A percentile compares a stretch with the other conserved stretches of the same genome.
These are phyloP conservation scores for Acleris holmiana DNA, from an alignment of 2,888 invertebrate genomes.

Conservation along the genomic window DNA sequence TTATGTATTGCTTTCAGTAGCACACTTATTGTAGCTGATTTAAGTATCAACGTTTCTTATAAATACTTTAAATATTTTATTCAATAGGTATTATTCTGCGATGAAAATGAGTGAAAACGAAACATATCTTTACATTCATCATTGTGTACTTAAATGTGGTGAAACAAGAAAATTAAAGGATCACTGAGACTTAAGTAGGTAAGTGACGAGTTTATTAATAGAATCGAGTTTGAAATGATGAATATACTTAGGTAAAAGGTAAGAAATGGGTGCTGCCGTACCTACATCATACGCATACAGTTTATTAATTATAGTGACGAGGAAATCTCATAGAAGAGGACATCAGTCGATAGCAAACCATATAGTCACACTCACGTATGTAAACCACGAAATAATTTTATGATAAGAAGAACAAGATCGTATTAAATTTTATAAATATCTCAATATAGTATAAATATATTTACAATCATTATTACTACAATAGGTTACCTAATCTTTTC, in stretches of 20 bases:
- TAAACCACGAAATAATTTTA: conserved; percentile 67
- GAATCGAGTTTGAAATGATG: conserved; percentile 57
- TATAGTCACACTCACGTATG: conserved; percentile 52
- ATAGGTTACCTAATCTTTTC: conserved; percentile 56
- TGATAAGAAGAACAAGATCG: conserved; percentile 81
- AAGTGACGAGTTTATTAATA: conserved; percentile 30
- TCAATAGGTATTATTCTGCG: conserved; percentile 26
- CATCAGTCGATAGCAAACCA: conserved; percentile 67
- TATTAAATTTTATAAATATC: conserved; percentile 84
- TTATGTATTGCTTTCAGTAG: conserved; percentile 38
- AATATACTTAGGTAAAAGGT: conserved; percentile 46
- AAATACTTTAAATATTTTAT: conserved; percentile 32
- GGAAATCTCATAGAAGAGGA: conserved; percentile 58
- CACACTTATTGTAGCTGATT: conserved; percentile 38
- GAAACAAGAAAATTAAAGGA: no score
- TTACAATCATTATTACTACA: conserved; percentile 79
- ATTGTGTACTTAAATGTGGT: not conserved
- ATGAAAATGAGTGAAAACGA: conserved; percentile 30
- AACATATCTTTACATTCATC: conserved; percentile 14
- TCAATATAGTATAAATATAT: conserved; percentile 84
- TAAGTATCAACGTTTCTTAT: conserved; percentile 35
- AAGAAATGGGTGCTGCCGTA: conserved; percentile 65
- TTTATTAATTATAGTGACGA: conserved; percentile 48
- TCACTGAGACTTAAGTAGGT: conserved; percentile 28
- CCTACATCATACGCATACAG: conserved; percentile 59